These are phyloP conservation scores for Pterocles orientalis DNA, from an alignment of 2,113 vertebrate genomes.

Conservation along the genomic window DNA sequence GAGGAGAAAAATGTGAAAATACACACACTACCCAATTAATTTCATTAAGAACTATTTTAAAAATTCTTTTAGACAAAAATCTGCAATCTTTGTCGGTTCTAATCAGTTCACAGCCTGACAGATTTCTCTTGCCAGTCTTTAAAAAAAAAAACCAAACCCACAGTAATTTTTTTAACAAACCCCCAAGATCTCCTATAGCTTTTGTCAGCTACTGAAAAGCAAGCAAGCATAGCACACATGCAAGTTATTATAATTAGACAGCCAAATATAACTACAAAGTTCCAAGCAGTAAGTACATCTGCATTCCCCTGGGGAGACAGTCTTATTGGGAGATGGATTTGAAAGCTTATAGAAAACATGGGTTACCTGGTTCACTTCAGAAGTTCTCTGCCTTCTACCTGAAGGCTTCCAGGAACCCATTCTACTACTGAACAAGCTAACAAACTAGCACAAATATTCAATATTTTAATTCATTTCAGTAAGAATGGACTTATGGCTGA, in stretches of 20 bases:
- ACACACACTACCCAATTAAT: not conserved
- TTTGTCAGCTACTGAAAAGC: constrained; percentile 28
- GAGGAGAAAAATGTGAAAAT: not conserved
- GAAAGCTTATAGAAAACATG: not conserved
- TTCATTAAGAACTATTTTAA: constrained; percentile 6
- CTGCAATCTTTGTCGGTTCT: not conserved
- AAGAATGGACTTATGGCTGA: not conserved
- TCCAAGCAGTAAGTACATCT: constrained; percentile 43
- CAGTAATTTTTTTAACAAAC: not conserved
- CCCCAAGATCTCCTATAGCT: constrained; percentile 19
- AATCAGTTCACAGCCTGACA: not conserved
- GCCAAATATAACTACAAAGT: constrained; percentile 33
- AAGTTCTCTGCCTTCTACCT: not conserved
- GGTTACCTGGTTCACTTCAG: not conserved
- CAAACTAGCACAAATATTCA: not conserved
- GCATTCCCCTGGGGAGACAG: not conserved
- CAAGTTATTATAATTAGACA: constrained; percentile 36
- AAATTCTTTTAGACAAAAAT: not conserved
- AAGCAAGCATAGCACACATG: constrained; percentile 40
- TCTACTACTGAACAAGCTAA: not conserved
- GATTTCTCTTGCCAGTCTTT: not conserved
- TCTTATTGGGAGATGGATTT: not conserved
- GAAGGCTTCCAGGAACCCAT: not conserved
- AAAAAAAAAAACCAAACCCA: no score
- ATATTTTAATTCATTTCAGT: not conserved